Evolutionary conservation across 2,888 invertebrate genomes (phyloP), one percentile per base, ranked within the genome.

Genomic region (Macrophya annulata): DNA sequence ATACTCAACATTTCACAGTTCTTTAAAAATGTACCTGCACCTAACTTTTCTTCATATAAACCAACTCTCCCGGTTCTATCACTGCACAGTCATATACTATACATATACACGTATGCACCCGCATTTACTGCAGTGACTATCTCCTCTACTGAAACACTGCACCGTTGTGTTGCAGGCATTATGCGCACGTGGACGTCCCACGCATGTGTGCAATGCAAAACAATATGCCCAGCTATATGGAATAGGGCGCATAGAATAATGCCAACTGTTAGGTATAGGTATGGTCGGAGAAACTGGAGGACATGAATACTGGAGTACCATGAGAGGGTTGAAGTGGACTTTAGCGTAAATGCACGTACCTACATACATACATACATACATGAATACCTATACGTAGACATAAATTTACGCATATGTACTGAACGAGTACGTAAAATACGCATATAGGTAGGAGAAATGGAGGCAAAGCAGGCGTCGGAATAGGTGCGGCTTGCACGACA

Each of bases 41-140:
- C 55, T 8, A 77, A 55, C 51, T 55, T 77, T 31, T 77, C 77
- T 31, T 55, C 8, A 17, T 31, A 55, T 77, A 77, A 77, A 77
- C 51, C 51, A 77, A 37, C 77, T 37, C n/a, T 45, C 72, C 9
- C 25, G 21, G 72, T n/a, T n/a, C n/a, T n/a, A n/a, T n/a, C n/a
- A n/a, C n/a, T n/a, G n/a, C n/a, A n/a, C n/a, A n/a, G n/a, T n/a
- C n/a, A n/a, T n/a, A n/a, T 43, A 21, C 21, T 31, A 45, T 25
- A 68, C 12, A n/a, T 21, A 72, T 21, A 9, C 45, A 72, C 15
- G 21, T n/a, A 72, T 31, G 21, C 21, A 12, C 17, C 25, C 17
- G n/a, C 45, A n/a, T 4, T 21, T 21, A 72, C 74, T 25, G 74
- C 74, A 21, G 21, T 45, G 10, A 48, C 45, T 45, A 45, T n/a